Conservation (phyloP, 2,797 vertebrate genomes). For the Tokudaia tokunoshimensis region DNA sequence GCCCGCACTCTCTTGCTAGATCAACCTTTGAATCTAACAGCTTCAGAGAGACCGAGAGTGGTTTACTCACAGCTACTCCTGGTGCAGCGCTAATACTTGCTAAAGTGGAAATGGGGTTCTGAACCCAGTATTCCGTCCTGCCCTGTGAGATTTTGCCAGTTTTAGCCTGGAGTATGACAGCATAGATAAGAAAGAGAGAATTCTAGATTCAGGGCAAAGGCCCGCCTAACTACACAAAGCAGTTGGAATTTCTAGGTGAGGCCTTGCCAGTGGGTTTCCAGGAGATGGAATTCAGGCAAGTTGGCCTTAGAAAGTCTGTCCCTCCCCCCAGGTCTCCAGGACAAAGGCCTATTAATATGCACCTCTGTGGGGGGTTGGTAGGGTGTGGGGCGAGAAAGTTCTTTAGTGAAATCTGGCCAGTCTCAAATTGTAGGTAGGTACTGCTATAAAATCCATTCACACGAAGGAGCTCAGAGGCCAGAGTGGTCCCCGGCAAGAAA, state of each 20-base stretch:
- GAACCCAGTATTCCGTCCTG: neutral
- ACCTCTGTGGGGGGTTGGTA: constrained; percentile 56
- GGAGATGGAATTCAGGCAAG: constrained; percentile 63
- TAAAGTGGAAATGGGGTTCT: neutral
- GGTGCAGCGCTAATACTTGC: neutral
- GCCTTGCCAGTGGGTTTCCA: constrained; percentile 12
- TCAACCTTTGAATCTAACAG: neutral
- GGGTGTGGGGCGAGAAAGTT: neutral
- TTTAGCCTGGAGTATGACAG: neutral
- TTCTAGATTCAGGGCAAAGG: neutral
- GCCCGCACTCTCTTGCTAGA: neutral
- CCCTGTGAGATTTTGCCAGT: neutral
- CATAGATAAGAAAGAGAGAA: neutral
- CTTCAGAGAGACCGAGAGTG: neutral
- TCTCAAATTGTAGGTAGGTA: neutral
- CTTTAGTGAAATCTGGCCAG: neutral
- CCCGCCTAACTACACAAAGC: neutral
- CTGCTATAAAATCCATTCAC: neutral
- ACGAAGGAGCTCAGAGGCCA: neutral
- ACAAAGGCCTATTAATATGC: constrained; percentile 82
- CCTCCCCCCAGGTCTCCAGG: constrained; percentile 53
- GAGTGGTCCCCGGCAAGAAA: neutral
- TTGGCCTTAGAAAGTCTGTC: neutral
- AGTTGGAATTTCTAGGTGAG: constrained; percentile 54
- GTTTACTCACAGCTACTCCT: neutral